Base-by-base conservation (phyloP, 30 jellyfish, hydroid and myxozoan species). In the Pelagia noctiluca region DNA sequence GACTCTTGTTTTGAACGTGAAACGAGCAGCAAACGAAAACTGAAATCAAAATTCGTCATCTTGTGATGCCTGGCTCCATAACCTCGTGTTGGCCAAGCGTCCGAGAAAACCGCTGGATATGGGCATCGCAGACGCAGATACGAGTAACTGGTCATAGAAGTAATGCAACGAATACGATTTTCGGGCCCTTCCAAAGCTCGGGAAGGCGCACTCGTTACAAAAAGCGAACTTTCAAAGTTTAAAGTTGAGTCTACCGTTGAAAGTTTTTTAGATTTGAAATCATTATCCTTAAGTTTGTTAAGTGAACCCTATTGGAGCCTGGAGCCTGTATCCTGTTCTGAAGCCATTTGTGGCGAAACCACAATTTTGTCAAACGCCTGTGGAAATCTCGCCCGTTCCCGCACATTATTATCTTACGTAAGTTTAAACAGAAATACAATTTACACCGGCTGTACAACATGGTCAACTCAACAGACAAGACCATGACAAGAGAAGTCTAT, bases 361-460 rank as follows among this genome's bases (percentile, higher is more conserved):
- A 42, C 12, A 42, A 42, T 16, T 16, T 42, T 16, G 57, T 16
- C 57, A 5, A 42, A 5, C 8, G 12, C 57, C 57, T 5, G 8
- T 42, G 16, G 16, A 5, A 42, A 8, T 42, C 57, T 42, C 57
- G 57, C 57, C 16, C 57, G 16, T 42, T 42, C 8, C 57, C 57
- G 16, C 57, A 42, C 8, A 42, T 5, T 42, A 42, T 42, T 42
- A 42, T 16, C 12, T 42, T 16, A 42, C 16, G 16, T 52, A 52
- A 2, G 4, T 30, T 52, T 52, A 52, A 52, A 52, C 12, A 52
- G 26, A 52, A 52, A 52, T 52, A 52, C 21, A 52, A 52, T 52
- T 52, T 3, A 52, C 68, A 52, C 21, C 68, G 26, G 21, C 68
- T 52, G 68, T 52, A 52, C 68, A 52, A 52, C 7, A 52, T 52